A percentile compares a stretch with the other conserved stretches of the same genome.
Conservation (phyloP, 2,888 invertebrate species). For the Caradrina clavipalpis region DNA sequence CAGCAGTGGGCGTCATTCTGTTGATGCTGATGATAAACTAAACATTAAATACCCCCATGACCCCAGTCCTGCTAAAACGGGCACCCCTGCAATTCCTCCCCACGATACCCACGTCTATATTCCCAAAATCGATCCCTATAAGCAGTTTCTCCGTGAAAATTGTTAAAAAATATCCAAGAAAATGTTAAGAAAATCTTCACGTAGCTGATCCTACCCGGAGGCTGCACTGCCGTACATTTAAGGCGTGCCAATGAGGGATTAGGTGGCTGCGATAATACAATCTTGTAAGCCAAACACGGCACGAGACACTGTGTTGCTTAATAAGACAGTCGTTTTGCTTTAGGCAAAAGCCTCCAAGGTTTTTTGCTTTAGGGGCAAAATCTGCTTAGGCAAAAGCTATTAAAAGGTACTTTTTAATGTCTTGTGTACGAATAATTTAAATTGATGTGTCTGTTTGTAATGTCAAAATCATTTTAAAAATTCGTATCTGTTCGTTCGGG, state of each 20-base stretch:
- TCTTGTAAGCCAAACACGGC: conserved; percentile 6
- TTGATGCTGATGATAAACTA: too few species aligned
- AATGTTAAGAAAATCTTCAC: conserved; percentile 18
- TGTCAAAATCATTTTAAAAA: too few species aligned
- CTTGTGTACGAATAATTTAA: too few species aligned
- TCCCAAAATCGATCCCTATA: neutral
- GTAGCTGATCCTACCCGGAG: conserved; percentile 7
- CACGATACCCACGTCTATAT: neutral
- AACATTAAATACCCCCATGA: too few species aligned
- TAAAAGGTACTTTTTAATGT: too few species aligned
- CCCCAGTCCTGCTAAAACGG: too few species aligned
- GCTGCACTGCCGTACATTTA: neutral
- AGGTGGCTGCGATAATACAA: neutral
- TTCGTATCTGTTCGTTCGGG: too few species aligned
- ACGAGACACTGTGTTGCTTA: neutral
- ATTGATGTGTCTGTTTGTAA: too few species aligned
- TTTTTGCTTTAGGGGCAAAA: too few species aligned
- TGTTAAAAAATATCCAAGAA: conserved; percentile 2
- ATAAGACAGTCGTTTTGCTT: neutral
- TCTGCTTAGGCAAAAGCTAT: too few species aligned
- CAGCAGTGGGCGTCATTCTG: too few species aligned
- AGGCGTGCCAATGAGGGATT: conserved; percentile 16
- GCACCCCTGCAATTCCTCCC: too few species aligned
- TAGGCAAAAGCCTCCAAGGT: neutral
- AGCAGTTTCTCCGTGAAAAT: neutral